phyloP scores from a whole-genome alignment of 2,797 vertebrate genomes.

The Choloepus didactylus region DNA sequence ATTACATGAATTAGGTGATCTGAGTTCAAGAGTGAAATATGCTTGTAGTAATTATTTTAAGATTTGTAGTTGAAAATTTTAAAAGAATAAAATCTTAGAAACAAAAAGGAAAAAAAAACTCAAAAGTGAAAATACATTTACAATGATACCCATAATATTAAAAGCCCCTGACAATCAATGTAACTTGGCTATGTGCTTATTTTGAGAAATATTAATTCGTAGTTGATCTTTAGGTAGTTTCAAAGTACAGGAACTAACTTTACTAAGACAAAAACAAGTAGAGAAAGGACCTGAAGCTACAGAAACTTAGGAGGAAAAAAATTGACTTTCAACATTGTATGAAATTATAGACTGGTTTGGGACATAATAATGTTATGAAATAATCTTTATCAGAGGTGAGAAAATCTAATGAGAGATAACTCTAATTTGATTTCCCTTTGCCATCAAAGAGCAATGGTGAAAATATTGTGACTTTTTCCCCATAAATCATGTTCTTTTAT shows the following conservation, averaged over 20 bases:
- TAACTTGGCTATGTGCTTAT: neutral
- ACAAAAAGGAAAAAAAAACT: neutral
- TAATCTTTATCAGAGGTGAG: neutral
- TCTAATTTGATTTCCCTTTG: constrained; percentile 33
- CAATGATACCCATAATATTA: neutral
- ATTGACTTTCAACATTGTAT: neutral
- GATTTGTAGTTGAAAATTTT: neutral
- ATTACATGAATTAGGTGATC: neutral
- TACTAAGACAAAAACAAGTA: neutral
- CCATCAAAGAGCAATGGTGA: neutral
- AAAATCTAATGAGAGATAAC: neutral
- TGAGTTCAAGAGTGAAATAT: neutral
- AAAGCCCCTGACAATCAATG: neutral
- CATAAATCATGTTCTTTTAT: neutral
- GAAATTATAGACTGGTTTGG: neutral
- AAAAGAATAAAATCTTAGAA: constrained; percentile 6
- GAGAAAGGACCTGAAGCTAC: neutral
- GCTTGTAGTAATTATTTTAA: neutral
- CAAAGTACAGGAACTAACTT: neutral
- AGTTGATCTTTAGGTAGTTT: neutral
- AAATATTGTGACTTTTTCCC: neutral
- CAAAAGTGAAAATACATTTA: neutral
- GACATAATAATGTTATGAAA: neutral
- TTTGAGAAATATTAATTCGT: neutral
- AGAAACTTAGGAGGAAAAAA: neutral